Evolutionary conservation across 2,888 invertebrate genomes (phyloP).

Genomic region (Aspidapion aeneum): DNA sequence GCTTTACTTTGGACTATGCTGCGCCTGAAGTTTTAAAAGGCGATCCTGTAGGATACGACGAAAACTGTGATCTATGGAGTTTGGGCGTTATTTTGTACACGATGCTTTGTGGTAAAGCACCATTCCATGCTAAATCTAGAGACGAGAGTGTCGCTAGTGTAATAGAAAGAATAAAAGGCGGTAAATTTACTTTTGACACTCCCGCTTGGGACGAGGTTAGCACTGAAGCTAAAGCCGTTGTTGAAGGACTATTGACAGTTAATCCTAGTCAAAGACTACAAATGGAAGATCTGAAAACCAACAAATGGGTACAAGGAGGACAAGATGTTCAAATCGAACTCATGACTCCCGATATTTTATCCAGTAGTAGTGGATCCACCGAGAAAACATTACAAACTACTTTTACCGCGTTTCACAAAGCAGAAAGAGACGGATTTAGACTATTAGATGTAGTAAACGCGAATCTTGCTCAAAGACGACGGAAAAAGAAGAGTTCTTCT

Average conservation of each 20-base stretch:
- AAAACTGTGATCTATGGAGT: slow-evolving; percentile 95
- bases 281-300: slow-evolving; percentile 62
- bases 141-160: slow-evolving; percentile 72
- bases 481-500: slow-evolving; percentile 56
- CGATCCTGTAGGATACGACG: slow-evolving; percentile 71
- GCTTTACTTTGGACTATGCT: slow-evolving; percentile 92
- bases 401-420: slow-evolving; percentile 65
- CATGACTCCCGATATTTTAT: slow-evolving; percentile 60
- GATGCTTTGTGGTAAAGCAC: slow-evolving; percentile 79
- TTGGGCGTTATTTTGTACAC: slow-evolving; percentile 82
- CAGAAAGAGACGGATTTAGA: slow-evolving; percentile 68
- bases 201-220: slow-evolving; percentile 72
- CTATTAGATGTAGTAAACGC: slow-evolving; percentile 69
- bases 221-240: slow-evolving; percentile 68
- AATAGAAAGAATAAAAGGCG: slow-evolving; percentile 75
- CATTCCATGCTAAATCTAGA: slow-evolving; percentile 67
- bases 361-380: slow-evolving; percentile 45
- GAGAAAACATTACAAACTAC: slow-evolving; percentile 60
- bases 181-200: slow-evolving; percentile 72
- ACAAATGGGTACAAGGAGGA: slow-evolving; percentile 61
- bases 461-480: slow-evolving; percentile 65
- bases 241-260: slow-evolving; percentile 72
- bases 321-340: slow-evolving; percentile 52
- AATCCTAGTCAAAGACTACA: slow-evolving; percentile 70
- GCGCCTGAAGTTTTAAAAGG: slow-evolving; percentile 87